A percentile compares a stretch with the other conserved stretches of the same genome.
Conservation (phyloP, 2,113 vertebrate genomes). For the Scytalopus superciliaris region DNA sequence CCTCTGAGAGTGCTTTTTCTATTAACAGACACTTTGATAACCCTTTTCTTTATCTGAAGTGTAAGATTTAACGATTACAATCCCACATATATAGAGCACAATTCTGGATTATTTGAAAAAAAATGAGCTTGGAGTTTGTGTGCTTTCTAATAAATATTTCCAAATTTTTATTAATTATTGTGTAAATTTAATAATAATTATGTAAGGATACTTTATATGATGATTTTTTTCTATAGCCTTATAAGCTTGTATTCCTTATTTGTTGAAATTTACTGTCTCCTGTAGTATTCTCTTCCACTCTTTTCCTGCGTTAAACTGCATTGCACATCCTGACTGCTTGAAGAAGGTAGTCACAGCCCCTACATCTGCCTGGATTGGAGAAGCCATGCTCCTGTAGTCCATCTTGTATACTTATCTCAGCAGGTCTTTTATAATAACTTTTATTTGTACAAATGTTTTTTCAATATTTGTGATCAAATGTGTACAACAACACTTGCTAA, state of each 20-base stretch:
- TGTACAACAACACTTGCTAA: not conserved
- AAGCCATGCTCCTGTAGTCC: not conserved
- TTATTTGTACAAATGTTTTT: not conserved
- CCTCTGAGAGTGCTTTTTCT: not conserved
- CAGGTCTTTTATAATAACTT: not conserved
- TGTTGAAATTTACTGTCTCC: not conserved
- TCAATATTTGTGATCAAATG: not conserved
- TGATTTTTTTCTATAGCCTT: not conserved
- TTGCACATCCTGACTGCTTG: not conserved
- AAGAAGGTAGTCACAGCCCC: not conserved
- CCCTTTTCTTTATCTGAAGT: not conserved
- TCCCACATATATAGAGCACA: not conserved
- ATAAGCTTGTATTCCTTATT: not conserved
- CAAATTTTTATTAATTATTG: not conserved
- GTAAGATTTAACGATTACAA: not conserved
- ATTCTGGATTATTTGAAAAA: not conserved
- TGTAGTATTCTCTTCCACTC: not conserved
- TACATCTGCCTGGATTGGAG: not conserved
- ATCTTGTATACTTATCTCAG: not conserved
- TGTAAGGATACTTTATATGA: not conserved
- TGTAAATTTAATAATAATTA: not conserved
- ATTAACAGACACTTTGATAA: not conserved
- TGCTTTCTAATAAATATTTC: not conserved
- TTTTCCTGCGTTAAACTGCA: not conserved
- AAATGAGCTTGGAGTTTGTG: rapidly evolving